Percentiles rank a stretch among this genome's conserved stretches.
Evolutionary conservation across 2,888 invertebrate genomes (phyloP).

Genomic region (Epirrhoe tristata): DNA sequence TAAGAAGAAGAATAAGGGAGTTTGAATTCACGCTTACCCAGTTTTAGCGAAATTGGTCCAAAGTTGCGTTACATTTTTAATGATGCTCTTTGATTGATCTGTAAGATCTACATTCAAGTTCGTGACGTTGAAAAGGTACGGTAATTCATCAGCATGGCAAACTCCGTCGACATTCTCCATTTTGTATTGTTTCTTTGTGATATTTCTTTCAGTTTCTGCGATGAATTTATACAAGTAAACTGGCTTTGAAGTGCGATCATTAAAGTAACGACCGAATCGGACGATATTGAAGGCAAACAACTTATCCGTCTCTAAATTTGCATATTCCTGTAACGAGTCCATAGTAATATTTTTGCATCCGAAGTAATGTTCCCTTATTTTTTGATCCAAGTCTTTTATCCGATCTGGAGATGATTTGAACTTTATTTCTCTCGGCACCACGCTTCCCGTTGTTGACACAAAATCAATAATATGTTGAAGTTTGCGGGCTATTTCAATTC

Average conservation of each 20-base stretch:
- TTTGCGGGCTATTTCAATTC: constrained; percentile 73
- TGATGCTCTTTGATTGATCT: constrained; percentile 60
- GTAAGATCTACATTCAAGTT: constrained; percentile 69
- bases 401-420: constrained; percentile 59
- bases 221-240: constrained; percentile 72
- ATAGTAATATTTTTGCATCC: constrained; percentile 56
- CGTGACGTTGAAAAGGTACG: constrained; percentile 72
- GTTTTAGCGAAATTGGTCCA: constrained; percentile 74
- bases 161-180: constrained; percentile 69
- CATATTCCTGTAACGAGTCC: constrained; percentile 60
- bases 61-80: constrained; percentile 62
- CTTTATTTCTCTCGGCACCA: constrained; percentile 77
- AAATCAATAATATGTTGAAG: constrained; percentile 53
- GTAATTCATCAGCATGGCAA: constrained; percentile 76
- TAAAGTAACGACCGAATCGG: constrained; percentile 68
- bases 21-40: constrained; percentile 60
- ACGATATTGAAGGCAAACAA: constrained; percentile 70
- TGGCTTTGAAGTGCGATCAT: constrained; percentile 52
- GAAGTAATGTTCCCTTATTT: constrained; percentile 72
- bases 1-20: no score
- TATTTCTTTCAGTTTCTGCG: constrained; percentile 74
- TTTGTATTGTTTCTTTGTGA: constrained; percentile 67
- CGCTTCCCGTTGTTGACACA: constrained; percentile 58
- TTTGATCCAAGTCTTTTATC: constrained; percentile 56
- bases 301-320: constrained; percentile 67